Percentiles rank a stretch among this genome's conserved stretches.
Conservation (phyloP, 2,888 invertebrate genomes). For the Apocheima hispidaria region DNA sequence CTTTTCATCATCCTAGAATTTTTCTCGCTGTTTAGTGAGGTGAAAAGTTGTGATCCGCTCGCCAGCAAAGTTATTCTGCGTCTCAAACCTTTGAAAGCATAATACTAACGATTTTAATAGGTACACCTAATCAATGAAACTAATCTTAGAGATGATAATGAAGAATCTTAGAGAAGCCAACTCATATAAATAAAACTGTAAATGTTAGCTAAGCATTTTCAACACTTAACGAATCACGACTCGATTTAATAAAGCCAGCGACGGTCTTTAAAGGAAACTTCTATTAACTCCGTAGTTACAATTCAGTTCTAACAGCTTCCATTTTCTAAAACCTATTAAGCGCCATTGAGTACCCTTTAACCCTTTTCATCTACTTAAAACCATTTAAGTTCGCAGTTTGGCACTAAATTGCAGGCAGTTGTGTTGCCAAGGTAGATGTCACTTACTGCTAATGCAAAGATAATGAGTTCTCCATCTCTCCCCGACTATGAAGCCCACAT, state of each 20-base stretch:
- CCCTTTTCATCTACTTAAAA: slow-evolving; percentile 68
- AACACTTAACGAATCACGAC: slow-evolving; percentile 35
- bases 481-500: no score
- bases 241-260: slow-evolving; percentile 27
- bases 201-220: slow-evolving; percentile 13
- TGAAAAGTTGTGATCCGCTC: no score
- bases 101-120: neutral
- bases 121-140: neutral
- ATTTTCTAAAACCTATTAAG: slow-evolving; percentile 53
- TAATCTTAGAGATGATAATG: neutral
- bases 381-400: slow-evolving; percentile 60
- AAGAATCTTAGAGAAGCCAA: neutral
- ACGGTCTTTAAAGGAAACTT: slow-evolving; percentile 32
- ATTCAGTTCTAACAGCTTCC: slow-evolving; percentile 40
- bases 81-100: no score
- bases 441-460: neutral
- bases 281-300: slow-evolving; percentile 35
- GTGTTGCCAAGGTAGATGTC: slow-evolving; percentile 15
- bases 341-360: slow-evolving; percentile 57
- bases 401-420: slow-evolving; percentile 3
- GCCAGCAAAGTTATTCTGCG: no score
- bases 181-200: neutral
- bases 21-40: no score
- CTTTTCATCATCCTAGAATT: no score
- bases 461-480: neutral